These are phyloP conservation scores for Oikopleura vanhoeffeni DNA, from an alignment of 23 tunicate genomes.

Conservation along the genomic window DNA sequence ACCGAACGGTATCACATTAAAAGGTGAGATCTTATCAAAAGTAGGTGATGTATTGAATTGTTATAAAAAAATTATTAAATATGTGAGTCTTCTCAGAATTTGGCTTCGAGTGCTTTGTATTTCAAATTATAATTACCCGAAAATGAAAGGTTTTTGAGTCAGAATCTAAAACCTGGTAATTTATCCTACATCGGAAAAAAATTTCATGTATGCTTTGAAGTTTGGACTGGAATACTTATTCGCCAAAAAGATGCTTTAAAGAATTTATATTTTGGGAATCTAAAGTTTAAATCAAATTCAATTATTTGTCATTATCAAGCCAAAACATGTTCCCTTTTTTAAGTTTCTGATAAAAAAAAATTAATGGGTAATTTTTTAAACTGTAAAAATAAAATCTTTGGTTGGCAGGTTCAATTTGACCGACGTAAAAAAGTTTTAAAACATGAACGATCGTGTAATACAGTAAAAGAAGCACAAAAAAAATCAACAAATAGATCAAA, in stretches of 20 bases:
- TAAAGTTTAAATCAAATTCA: too few relatives aligned
- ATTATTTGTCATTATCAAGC: neutral
- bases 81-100: too few relatives aligned
- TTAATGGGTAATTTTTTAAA: neutral
- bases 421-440: neutral
- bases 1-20: too few relatives aligned
- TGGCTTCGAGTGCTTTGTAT: too few relatives aligned
- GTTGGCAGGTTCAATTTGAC: neutral
- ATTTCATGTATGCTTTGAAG: neutral
- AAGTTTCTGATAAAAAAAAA: neutral
- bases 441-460: neutral
- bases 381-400: neutral
- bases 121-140: neutral
- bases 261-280: too few relatives aligned
- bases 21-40: too few relatives aligned
- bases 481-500: neutral
- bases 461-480: neutral
- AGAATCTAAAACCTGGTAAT: too few relatives aligned
- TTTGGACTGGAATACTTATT: too few relatives aligned
- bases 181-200: neutral
- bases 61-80: too few relatives aligned
- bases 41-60: too few relatives aligned
- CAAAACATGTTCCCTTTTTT: neutral
- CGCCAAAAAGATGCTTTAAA: too few relatives aligned
- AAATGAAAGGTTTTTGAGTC: neutral